Evolutionary conservation across 2,113 vertebrate genomes (phyloP), one percentile per base, ranked within the genome.

Genomic region (Tylochromis polylepis): DNA sequence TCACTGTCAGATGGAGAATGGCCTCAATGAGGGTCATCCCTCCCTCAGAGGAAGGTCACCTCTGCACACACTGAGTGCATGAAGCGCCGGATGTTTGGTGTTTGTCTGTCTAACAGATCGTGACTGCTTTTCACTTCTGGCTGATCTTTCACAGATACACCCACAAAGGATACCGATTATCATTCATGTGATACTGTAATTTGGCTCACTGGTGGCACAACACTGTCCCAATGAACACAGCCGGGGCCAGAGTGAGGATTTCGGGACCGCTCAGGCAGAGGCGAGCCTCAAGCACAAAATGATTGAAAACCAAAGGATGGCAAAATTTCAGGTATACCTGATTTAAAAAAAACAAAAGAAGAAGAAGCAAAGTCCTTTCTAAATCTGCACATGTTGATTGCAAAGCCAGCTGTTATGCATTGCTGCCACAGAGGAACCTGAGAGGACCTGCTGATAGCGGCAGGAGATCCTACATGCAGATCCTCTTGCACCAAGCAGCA

Each of bases 1-100:
- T 94, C 85, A 84, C 89, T 94, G 91, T 90, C 89, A 90, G 59
- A 55, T 12, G 5, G 8, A 41, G 79, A 88, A 94, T 81, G 91
- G 88, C 72, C 85, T 56, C 56, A 86, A 90, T 86, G 67, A 91
- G 85, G 85, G 84, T 87, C 75, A 57, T 18, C 38, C 4, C n/a
- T 79, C 62, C 85, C 91, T 91, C 55, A 9, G 65, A 85, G 91
- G 86, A 90, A 90, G 86, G 89, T 86, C 88, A 89, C 80, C 58
- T 70, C 72, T 3, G 3, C 2, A 22, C 11, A 43, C 81, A 3
- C 41, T 53, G 8, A 11, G 46, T 4, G 15, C 34, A 29, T 0
- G 16, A 51, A 49, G 18, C 12, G 29, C 11, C 62, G 36, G 27
- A 0, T 85, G 36, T 85, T 62, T 85, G n/a, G 15, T 46, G 9